These are phyloP conservation scores for Neomorphus geoffroyi DNA, from an alignment of 2,797 vertebrate genomes.

Conservation along the genomic window DNA sequence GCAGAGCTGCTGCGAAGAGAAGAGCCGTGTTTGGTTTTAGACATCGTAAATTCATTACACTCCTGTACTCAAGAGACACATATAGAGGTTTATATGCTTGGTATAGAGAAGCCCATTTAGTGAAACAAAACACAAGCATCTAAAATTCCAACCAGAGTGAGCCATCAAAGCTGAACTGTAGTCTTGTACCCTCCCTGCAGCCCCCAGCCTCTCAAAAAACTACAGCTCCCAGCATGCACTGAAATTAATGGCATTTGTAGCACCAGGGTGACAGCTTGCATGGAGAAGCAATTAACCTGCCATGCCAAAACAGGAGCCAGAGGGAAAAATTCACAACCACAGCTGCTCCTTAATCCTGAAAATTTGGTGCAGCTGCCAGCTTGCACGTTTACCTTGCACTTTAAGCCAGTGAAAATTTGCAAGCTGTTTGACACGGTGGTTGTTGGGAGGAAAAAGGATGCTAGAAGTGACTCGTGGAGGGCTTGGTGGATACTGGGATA, in stretches of 20 bases:
- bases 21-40: conserved; percentile 6
- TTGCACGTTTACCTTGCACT: neutral
- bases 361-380: neutral
- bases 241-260: neutral
- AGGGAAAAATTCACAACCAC: neutral
- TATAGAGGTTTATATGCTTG: neutral
- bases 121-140: neutral
- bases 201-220: neutral
- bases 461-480: neutral
- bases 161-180: neutral
- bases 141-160: neutral
- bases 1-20: neutral
- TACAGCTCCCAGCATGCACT: neutral
- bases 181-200: accelerated
- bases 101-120: neutral
- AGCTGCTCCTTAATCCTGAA: neutral
- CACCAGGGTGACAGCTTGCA: neutral
- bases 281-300: conserved; percentile 17
- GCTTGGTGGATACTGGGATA: neutral
- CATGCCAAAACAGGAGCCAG: neutral
- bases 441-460: neutral
- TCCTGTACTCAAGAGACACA: neutral
- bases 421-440: neutral
- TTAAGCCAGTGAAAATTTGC: neutral
- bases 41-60: neutral